Evolutionary conservation across 2,888 invertebrate genomes (phyloP).

Genomic region (Eristalis pertinax): DNA sequence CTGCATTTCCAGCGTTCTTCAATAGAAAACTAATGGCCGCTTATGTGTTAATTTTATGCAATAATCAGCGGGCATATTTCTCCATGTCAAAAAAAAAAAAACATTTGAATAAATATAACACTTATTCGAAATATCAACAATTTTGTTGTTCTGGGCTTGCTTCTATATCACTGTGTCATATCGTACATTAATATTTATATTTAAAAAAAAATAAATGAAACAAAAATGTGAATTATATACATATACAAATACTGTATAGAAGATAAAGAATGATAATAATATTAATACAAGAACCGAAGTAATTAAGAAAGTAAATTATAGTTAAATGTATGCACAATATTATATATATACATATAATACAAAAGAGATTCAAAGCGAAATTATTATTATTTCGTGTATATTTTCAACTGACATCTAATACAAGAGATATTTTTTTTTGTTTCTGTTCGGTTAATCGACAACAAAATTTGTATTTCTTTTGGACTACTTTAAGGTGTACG

Average conservation of each 20-base stretch:
- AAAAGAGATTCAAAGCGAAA: slow-evolving; percentile 40
- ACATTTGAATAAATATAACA: slow-evolving; percentile 21
- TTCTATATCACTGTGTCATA: slow-evolving; percentile 81
- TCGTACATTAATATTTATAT: slow-evolving; percentile 80
- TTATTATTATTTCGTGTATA: slow-evolving; percentile 13
- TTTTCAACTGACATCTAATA: not conserved
- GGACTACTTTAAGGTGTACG: slow-evolving; percentile 17
- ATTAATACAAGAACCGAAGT: slow-evolving; percentile 48
- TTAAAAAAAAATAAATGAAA: slow-evolving; percentile 35
- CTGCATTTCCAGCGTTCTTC: not conserved
- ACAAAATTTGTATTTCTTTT: slow-evolving; percentile 7
- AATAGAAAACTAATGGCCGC: slow-evolving; percentile 45
- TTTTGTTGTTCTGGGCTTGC: slow-evolving; percentile 78
- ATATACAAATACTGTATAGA: slow-evolving; percentile 51
- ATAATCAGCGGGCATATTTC: slow-evolving; percentile 36
- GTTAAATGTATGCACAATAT: slow-evolving; percentile 71
- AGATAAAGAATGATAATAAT: slow-evolving; percentile 80
- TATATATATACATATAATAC: slow-evolving; percentile 31
- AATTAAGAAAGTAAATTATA: slow-evolving; percentile 53
- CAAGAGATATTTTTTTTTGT: too few species aligned
- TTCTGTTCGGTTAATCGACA: not conserved
- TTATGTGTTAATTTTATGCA: slow-evolving; percentile 47
- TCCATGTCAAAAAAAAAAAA: slow-evolving; percentile 9
- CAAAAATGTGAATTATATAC: slow-evolving; percentile 64
- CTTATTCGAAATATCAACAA: slow-evolving; percentile 34